phyloP scores from a whole-genome alignment of 1,140 invertebrate genomes.

The Trichoplusia ni region DNA sequence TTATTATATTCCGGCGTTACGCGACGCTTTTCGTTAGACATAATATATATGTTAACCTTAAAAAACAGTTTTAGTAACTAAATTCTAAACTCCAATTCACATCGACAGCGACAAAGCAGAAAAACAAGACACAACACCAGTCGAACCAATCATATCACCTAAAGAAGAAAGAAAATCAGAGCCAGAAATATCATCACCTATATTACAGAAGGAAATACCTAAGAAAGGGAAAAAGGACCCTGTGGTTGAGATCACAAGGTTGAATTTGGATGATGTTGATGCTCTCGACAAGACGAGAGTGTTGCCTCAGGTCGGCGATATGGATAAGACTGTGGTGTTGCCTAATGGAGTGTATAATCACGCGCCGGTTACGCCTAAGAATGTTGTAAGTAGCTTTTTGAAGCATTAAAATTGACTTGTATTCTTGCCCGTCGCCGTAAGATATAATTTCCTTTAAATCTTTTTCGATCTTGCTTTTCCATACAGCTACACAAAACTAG shows the following conservation, averaged over 20 bases:
- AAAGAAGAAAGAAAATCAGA: conserved; percentile 46
- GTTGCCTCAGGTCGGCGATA: conserved; percentile 25
- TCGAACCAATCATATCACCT: conserved; percentile 31
- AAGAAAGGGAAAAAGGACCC: conserved; percentile 29
- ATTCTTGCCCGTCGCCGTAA: no score
- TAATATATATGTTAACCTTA: no score
- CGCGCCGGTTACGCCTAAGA: conserved; percentile 51
- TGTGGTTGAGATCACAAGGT: not conserved
- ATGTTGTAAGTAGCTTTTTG: conserved; percentile 46
- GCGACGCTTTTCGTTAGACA: no score
- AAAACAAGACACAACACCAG: conserved; percentile 23
- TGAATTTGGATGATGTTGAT: not conserved
- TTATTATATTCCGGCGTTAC: no score
- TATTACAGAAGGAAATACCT: conserved; percentile 35
- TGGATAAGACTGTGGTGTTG: conserved; percentile 60
- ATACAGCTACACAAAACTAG: no score
- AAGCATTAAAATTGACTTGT: no score
- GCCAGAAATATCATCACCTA: conserved; percentile 39
- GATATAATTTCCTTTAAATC: no score
- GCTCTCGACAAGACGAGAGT: conserved; percentile 29
- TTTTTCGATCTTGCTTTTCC: no score
- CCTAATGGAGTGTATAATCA: conserved; percentile 58
- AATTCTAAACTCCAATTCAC: conserved; percentile 25
- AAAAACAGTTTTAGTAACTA: no score
- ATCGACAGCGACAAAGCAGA: conserved; percentile 60